A percentile compares a stretch with the other conserved stretches of the same genome.
Evolutionary conservation across 2,797 vertebrate species (phyloP).

Genomic region (Tachyglossus aculeatus): DNA sequence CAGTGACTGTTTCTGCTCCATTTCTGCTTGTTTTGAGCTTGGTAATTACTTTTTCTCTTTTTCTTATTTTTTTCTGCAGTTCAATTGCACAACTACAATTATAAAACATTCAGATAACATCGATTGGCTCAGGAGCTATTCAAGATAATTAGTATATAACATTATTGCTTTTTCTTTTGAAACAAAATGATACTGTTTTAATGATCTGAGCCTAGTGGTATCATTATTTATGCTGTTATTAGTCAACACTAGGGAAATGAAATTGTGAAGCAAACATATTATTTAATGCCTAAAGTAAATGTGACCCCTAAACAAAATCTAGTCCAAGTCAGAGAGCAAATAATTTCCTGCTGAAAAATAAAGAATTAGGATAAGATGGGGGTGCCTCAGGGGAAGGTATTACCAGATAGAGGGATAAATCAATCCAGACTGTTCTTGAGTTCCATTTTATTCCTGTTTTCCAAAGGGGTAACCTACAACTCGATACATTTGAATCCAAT

Average conservation of each 20-base stretch:
- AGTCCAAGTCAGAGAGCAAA: slow-evolving; percentile 24
- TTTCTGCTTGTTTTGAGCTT: slow-evolving; percentile 30
- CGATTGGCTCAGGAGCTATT: slow-evolving; percentile 27
- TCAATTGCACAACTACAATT: slow-evolving; percentile 44
- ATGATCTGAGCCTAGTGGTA: slow-evolving; percentile 15
- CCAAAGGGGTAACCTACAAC: slow-evolving; percentile 51
- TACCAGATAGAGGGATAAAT: slow-evolving; percentile 36
- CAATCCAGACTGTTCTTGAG: slow-evolving; percentile 41
- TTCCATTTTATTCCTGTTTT: slow-evolving; percentile 52
- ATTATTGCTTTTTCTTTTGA: slow-evolving; percentile 41
- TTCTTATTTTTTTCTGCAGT: slow-evolving; percentile 35
- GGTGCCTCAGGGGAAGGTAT: slow-evolving; percentile 8
- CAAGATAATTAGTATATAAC: slow-evolving; percentile 32
- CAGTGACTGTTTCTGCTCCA: slow-evolving; percentile 11
- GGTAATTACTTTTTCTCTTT: slow-evolving; percentile 11
- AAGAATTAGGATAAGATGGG: too few species aligned
- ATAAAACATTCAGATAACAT: slow-evolving; percentile 42
- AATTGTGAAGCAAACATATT: slow-evolving; percentile 21
- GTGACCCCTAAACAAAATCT: slow-evolving; percentile 23
- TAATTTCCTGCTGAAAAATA: slow-evolving; percentile 45
- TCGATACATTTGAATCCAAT: slow-evolving; percentile 56
- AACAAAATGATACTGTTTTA: slow-evolving; percentile 48
- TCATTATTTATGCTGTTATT: slow-evolving; percentile 29
- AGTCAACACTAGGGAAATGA: slow-evolving; percentile 36
- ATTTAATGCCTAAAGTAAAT: slow-evolving; percentile 9